Base-by-base conservation (phyloP, 1,140 invertebrate genomes). In the Limonius californicus region DNA sequence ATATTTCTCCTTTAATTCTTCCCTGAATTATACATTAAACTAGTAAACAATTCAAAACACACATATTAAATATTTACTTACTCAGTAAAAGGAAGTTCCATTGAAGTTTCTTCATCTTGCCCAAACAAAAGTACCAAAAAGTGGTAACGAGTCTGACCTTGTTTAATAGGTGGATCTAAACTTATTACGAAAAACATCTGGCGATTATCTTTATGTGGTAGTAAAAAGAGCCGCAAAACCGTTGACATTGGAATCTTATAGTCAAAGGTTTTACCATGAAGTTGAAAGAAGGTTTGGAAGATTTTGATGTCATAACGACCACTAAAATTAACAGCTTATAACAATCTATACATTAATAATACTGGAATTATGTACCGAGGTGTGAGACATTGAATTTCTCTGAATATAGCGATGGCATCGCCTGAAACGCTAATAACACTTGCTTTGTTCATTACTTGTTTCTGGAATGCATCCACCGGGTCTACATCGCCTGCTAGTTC, bases 291-390 rank as follows among this genome's bases (percentile, higher is more conserved):
- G 1, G 93, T 89, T 59, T 92, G 90, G 74, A 97, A 99, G 43
- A 99, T 89, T 82, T 99, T 99, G 77, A 99, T 97, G 76, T 99
- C 98, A 76, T 99, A 99, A 64, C 98, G 94, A 87, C 98, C 98
- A 82, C 94, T 95, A 79, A 81, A 84, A 79, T 71, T 66, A 60
- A 54, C 53, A 21, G 6, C 7, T n/a, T 15, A 42, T 39, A 18
- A 57, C 15, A 18, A 57, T n/a, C n/a, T n/a, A n/a, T n/a, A n/a
- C n/a, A n/a, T n/a, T n/a, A n/a, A n/a, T 61, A 62, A 23, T 43
- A 59, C 32, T 54, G 59, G 16, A 56, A 53, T 62, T 27, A 66
- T 69, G 64, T 81, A 94, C 91, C 96, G 90, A 62, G 98, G 98
- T 47, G 98, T 99, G 43, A 99, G 89, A 80, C 97, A 99, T 68